Conservation (phyloP, 2,888 invertebrate genomes). For the Nasonovia ribisnigri region DNA sequence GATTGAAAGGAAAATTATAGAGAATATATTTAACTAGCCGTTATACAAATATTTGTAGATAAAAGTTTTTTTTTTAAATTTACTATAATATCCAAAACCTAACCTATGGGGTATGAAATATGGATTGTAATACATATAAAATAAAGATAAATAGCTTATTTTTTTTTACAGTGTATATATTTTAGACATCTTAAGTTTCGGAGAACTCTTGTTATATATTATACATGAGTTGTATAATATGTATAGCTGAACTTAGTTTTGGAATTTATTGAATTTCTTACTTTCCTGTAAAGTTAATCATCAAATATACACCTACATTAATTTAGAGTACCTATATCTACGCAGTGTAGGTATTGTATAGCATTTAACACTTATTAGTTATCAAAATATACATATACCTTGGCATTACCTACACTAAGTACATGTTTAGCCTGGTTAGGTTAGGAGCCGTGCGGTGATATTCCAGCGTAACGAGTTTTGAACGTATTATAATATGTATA, state of each 20-base stretch:
- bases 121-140: neutral
- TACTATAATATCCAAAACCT: neutral
- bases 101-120: neutral
- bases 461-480: neutral
- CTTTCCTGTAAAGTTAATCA: neutral
- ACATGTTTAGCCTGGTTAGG: neutral
- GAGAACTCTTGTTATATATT: neutral
- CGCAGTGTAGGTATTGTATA: neutral
- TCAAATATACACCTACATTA: neutral
- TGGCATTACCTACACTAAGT: neutral
- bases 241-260: neutral
- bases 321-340: neutral
- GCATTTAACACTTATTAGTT: neutral
- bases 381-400: neutral
- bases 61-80: neutral
- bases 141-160: neutral
- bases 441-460: neutral
- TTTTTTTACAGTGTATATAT: neutral
- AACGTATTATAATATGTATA: neutral
- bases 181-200: neutral
- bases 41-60: neutral
- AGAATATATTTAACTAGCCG: neutral
- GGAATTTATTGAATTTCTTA: no score
- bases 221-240: neutral
- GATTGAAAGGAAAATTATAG: neutral